A percentile compares a stretch with the other conserved stretches of the same genome.
Evolutionary conservation across 1,140 invertebrate species (phyloP).

Genomic region (Frieseomelitta varia): DNA sequence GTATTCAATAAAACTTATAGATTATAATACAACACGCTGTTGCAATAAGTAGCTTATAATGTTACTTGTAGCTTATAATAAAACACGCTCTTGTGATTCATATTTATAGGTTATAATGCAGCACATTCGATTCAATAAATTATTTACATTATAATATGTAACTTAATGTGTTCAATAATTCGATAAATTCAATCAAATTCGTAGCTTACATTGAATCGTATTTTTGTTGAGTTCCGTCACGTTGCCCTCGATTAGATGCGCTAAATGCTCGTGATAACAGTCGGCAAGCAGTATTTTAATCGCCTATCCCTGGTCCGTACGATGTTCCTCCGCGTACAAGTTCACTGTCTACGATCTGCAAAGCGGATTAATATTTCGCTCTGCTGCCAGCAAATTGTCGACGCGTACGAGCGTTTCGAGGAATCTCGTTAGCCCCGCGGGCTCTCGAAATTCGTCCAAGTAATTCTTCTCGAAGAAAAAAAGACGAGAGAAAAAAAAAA

Average conservation of each 20-base stretch:
- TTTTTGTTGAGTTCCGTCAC: not conserved
- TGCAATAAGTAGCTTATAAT: no score
- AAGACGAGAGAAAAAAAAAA: not conserved
- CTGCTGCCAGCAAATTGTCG: not conserved
- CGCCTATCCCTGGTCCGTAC: not conserved
- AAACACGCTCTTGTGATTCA: no score
- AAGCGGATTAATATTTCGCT: conserved; percentile 33
- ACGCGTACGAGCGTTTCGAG: conserved; percentile 14
- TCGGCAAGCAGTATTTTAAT: conserved; percentile 58
- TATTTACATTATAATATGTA: no score
- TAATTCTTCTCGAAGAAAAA: conserved; percentile 17
- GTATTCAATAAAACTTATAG: no score
- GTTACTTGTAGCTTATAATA: no score
- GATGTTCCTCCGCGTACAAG: not conserved
- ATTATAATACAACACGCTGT: no score
- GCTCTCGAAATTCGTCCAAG: not conserved
- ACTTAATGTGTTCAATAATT: no score
- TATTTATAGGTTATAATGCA: no score
- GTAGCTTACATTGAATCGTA: no score
- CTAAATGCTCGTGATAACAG: conserved; percentile 58
- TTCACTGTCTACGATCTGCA: not conserved
- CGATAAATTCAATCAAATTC: no score
- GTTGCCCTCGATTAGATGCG: conserved; percentile 45
- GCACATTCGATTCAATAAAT: no score
- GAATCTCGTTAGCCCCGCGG: conserved; percentile 14